Base-by-base conservation (phyloP, 2,113 vertebrate genomes). In the Notiomystis cincta region DNA sequence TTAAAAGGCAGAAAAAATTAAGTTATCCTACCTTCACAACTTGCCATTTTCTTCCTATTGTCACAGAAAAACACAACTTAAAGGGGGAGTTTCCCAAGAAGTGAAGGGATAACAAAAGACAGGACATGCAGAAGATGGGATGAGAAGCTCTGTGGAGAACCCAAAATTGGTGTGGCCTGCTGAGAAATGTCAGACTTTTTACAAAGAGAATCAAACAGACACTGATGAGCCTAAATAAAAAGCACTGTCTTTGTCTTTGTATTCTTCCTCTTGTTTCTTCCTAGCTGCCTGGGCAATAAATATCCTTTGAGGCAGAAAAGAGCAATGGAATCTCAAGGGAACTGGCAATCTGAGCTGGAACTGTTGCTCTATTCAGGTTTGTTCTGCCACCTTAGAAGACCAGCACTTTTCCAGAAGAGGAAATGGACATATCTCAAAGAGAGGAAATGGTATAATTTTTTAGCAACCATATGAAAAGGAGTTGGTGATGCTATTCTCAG, bases 121-220 rank as follows among this genome's bases (percentile, higher is more conserved):
- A n/a, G 4, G 18, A 38, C 2, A 1, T 15, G 38, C 25, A 70
- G 45, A 80, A 53, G 42, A 53, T 0, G 2, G 19, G 6, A 45
- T 5, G 2, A 65, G 40, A 81, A 75, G 1, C 0, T 58, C 60
- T 54, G 22, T 78, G n/a, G 18, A 91, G 35, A 85, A 15, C 15
- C 6, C n/a, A 77, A 27, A 80, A 93, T 5, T 42, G 13, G 4
- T 54, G 31, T 31, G 16, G 64, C 9, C 56, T 84, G 23, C 44
- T 22, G 30, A 79, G 17, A 76, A 87, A 72, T 42, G 13, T 45
- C 33, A 58, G 27, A 60, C 5, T 82, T 80, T 2, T 42, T 69
- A 51, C 24, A 45, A 92, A 78, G 23, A 56, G 15, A 57, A 57
- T 45, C n/a, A 67, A 82, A 45, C 0, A 48, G 42, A 30, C 30